Conservation (phyloP, 2,113 vertebrate genomes). For the Serinus canaria region DNA sequence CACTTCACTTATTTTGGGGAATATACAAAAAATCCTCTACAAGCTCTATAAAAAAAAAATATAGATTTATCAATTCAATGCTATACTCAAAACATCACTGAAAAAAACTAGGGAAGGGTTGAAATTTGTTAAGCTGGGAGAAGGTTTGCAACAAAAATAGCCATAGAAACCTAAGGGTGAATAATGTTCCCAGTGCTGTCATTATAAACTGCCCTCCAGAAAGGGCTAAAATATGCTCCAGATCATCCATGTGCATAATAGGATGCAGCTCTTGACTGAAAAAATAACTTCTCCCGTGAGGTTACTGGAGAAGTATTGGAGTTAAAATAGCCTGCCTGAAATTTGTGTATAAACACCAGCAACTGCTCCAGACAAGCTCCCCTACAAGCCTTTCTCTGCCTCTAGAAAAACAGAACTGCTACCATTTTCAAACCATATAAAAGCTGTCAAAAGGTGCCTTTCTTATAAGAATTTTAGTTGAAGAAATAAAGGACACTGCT, state of each 20-base stretch:
- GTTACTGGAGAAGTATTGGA: not conserved
- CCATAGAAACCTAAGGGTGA: not conserved
- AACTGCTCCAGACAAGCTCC: not conserved
- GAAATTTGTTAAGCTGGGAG: not conserved
- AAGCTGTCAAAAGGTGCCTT: not conserved
- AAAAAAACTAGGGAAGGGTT: not conserved
- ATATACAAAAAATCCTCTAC: not conserved
- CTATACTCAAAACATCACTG: not conserved
- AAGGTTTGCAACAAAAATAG: not conserved
- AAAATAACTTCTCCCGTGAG: slow-evolving; percentile 3
- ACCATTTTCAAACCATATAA: not conserved
- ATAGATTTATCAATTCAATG: not conserved
- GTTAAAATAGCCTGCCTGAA: not conserved
- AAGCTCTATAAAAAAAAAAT: not conserved
- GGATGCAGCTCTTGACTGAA: not conserved
- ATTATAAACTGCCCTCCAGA: slow-evolving; percentile 12
- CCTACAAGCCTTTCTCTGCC: not conserved
- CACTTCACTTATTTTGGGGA: not conserved
- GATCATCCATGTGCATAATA: not conserved
- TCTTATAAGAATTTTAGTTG: not conserved
- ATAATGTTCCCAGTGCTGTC: not conserved
- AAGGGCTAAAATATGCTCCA: not conserved
- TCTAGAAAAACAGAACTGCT: not conserved
- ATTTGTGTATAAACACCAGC: not conserved
- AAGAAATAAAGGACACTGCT: not conserved